phyloP scores from a whole-genome alignment of 2,113 vertebrate species.

The Phaethon lepturus region DNA sequence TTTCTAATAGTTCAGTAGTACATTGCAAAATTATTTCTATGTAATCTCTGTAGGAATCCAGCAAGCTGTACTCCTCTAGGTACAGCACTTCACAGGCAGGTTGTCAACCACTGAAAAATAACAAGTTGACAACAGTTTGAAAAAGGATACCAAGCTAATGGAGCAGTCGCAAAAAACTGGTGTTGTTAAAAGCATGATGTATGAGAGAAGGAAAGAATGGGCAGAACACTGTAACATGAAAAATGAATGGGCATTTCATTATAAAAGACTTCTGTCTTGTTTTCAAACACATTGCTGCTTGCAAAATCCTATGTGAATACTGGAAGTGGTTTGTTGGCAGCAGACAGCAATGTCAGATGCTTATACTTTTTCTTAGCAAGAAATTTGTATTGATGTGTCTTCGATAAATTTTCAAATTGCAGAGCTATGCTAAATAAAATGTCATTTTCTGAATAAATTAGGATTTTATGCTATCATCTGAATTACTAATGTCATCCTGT shows the following conservation, averaged over 20 bases:
- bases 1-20: not conserved
- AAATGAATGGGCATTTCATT: slow-evolving; percentile 62
- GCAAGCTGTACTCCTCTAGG: not conserved
- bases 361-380: slow-evolving; percentile 49
- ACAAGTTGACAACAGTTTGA: slow-evolving; percentile 44
- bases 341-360: slow-evolving; percentile 56
- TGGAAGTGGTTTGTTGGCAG: slow-evolving; percentile 45
- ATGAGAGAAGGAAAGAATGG: slow-evolving; percentile 33
- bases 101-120: slow-evolving; percentile 49
- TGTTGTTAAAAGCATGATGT: slow-evolving; percentile 61
- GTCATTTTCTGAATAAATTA: slow-evolving; percentile 81
- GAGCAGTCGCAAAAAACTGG: slow-evolving; percentile 45
- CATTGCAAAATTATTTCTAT: not conserved
- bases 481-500: slow-evolving; percentile 63
- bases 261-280: slow-evolving; percentile 16
- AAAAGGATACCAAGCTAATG: slow-evolving; percentile 57
- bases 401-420: slow-evolving; percentile 72
- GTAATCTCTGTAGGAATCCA: not conserved
- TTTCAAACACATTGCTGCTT: not conserved
- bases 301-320: slow-evolving; percentile 1
- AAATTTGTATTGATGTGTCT: slow-evolving; percentile 61
- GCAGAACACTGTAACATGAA: slow-evolving; percentile 36
- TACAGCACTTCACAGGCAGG: not conserved
- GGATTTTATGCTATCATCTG: slow-evolving; percentile 65
- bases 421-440: slow-evolving; percentile 77